phyloP scores from a whole-genome alignment of 2,797 vertebrate species.

The Myoxocephalus aenaeus region DNA sequence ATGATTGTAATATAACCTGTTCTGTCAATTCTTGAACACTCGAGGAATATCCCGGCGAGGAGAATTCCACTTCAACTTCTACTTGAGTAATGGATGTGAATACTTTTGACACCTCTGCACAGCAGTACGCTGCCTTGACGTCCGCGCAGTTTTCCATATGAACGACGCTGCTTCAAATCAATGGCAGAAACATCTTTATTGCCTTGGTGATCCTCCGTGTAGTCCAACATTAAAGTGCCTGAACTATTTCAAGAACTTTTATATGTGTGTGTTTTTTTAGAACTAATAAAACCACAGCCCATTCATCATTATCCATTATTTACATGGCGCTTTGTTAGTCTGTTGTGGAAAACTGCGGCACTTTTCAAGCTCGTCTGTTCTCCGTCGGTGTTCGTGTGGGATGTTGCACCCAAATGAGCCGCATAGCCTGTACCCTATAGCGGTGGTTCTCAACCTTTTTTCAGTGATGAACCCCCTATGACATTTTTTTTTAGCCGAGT shows the following conservation, averaged over 20 bases:
- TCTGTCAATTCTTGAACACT: no score
- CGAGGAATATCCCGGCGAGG: no score
- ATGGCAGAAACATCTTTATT: not conserved
- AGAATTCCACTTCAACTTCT: no score
- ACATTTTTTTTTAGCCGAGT: no score
- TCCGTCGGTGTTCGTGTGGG: not conserved
- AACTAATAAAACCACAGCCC: not conserved
- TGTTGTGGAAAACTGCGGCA: not conserved
- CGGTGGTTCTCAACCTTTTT: no score
- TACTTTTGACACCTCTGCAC: no score
- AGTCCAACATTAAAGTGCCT: not conserved
- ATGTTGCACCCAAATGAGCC: not conserved
- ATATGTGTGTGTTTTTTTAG: no score
- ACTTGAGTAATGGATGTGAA: no score
- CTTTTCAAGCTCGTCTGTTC: slow-evolving; percentile 3
- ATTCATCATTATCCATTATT: not conserved
- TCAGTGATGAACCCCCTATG: no score
- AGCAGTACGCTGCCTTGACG: not conserved
- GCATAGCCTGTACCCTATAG: not conserved
- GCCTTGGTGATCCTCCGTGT: not conserved
- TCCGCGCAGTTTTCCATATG: not conserved
- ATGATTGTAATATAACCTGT: no score
- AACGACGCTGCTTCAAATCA: not conserved
- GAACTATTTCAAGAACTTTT: not conserved
- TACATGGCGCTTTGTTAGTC: not conserved